phyloP scores from a whole-genome alignment of 2,113 vertebrate species.

The Paedocypris sp. region DNA sequence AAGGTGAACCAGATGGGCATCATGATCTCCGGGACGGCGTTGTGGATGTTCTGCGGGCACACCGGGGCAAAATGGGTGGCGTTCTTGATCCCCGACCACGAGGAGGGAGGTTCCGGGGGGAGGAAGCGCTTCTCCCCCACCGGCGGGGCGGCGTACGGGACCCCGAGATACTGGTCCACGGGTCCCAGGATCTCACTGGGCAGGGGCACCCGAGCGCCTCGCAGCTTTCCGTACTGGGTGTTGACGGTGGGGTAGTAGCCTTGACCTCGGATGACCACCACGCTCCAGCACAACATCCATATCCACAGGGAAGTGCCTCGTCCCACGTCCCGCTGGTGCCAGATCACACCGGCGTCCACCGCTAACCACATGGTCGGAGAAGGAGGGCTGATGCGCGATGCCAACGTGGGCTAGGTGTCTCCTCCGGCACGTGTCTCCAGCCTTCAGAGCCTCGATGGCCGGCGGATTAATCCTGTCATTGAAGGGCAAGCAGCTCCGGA shows the following conservation, averaged over 20 bases:
- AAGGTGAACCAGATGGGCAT: slow-evolving; percentile 99
- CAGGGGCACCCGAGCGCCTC: slow-evolving; percentile 82
- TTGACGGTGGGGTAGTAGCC: slow-evolving; percentile 91
- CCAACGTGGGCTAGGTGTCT: slow-evolving; percentile 49
- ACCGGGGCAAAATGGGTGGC: slow-evolving; percentile 95
- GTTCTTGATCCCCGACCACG: slow-evolving; percentile 96
- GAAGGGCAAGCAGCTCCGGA: slow-evolving; percentile 21
- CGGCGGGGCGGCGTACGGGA: slow-evolving; percentile 83
- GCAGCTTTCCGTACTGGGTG: slow-evolving; percentile 92
- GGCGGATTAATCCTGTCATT: slow-evolving; percentile 50
- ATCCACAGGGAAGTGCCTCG: slow-evolving; percentile 69
- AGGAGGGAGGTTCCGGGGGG: slow-evolving; percentile 86
- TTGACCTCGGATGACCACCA: slow-evolving; percentile 64
- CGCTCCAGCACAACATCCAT: slow-evolving; percentile 68
- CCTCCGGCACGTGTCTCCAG: slow-evolving; percentile 32
- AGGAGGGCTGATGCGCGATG: slow-evolving; percentile 37
- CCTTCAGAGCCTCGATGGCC: slow-evolving; percentile 52
- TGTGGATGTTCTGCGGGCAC: slow-evolving; percentile 98
- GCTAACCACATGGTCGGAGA: slow-evolving; percentile 63
- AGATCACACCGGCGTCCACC: slow-evolving; percentile 46
- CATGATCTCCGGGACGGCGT: slow-evolving; percentile 96
- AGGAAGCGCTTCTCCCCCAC: slow-evolving; percentile 90
- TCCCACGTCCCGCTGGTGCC: slow-evolving; percentile 59
- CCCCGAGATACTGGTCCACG: slow-evolving; percentile 87
- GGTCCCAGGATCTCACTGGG: slow-evolving; percentile 95